Evolutionary conservation across 2,888 invertebrate genomes (phyloP), one percentile per base, ranked within the genome.

Genomic region (Andrena camellia): DNA sequence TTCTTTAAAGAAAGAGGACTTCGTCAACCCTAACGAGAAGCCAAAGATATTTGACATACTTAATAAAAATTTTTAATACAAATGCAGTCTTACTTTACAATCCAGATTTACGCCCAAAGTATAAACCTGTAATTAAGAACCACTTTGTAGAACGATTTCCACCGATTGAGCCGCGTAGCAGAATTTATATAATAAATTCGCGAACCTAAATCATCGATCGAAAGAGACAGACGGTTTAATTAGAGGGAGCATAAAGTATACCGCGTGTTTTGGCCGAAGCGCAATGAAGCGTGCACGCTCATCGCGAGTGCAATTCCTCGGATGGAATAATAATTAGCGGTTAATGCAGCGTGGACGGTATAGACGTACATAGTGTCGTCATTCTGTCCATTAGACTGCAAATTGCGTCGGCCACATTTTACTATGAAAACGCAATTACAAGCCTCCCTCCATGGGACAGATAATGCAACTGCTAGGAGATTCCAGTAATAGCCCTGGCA

Each of bases 271-370:
- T 67, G 52, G 48, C 10, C 31, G 71, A 48, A 62, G 54, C 26
- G 64, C 81, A 81, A 73, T 70, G 69, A 76, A 57, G 48, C 73
- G 35, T 29, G 66, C 64, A 70, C 35, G 52, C 26, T 35, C 81
- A 54, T 48, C 60, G 76, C 63, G 23, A 31, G 62, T 59, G 20
- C n/a, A 67, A 17, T 52, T 48, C n/a, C 17, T 54, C 59, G 54
- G 8, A 26, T 1, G 13, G 48, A 52, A 67, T 33, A 70, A 81
- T 66, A 74, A 81, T 86, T 85, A 76, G 64, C 35, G 77, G 70
- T 81, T 80, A 83, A 86, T 72, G 78, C 71, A 62, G 52, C 83
- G 71, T 81, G 71, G 73, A 74, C 60, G 13, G 35, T n/a, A 42
- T 23, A 48, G 59, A 35, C 42, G 42, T 13, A 42, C 23, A 33